A percentile compares a stretch with the other conserved stretches of the same genome.
Conservation (phyloP, 2,113 vertebrate species). For the Hiodon tergisus region DNA sequence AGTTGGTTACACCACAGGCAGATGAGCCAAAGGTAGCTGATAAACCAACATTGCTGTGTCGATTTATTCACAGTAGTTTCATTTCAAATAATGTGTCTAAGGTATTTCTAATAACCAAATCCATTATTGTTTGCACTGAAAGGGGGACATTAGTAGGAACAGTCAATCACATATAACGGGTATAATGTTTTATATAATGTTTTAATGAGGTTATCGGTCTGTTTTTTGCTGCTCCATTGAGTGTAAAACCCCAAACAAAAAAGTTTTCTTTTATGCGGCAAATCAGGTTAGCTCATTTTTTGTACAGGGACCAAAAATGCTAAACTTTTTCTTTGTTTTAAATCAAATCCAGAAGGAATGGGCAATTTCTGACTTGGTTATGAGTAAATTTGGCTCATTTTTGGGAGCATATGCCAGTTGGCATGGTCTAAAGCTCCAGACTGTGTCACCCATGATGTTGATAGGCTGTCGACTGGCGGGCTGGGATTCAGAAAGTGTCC, state of each 20-base stretch:
- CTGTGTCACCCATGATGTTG: conserved; percentile 45
- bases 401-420: conserved; percentile 38
- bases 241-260: conserved; percentile 4
- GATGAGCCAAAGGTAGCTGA: no score
- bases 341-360: conserved; percentile 50
- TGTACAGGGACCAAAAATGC: conserved; percentile 38
- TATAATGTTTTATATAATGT: no score
- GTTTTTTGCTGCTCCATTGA: background rate
- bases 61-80: no score
- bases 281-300: conserved; percentile 36
- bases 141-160: no score
- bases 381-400: conserved; percentile 44
- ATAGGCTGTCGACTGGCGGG: conserved; percentile 53
- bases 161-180: no score
- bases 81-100: no score
- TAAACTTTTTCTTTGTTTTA: conserved; percentile 41
- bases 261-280: conserved; percentile 32
- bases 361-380: conserved; percentile 32
- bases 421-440: conserved; percentile 38
- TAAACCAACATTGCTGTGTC: no score
- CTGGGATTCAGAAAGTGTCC: conserved; percentile 39
- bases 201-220: background rate
- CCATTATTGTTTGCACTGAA: no score
- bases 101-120: no score
- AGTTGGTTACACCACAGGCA: no score